Evolutionary conservation across 1,140 invertebrate species (phyloP), one percentile per base, ranked within the genome.

Genomic region (Potamilus streckersoni): DNA sequence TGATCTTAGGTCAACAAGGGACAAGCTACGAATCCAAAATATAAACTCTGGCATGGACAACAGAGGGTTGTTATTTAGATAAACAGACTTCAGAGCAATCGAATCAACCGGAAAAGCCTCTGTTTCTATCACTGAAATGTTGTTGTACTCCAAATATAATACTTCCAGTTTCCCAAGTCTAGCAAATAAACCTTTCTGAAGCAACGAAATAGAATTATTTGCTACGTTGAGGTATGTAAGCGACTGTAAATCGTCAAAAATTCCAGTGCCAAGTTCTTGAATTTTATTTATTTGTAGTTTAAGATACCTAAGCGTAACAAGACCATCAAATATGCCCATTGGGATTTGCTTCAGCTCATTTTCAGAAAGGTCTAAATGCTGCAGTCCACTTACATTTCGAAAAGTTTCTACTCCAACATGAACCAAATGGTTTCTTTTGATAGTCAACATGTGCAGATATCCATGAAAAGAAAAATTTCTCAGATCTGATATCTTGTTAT

Each of bases 51-150:
- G 84, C 19, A 85, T 70, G 15, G 27, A 55, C 58, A n/a, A 55
- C 19, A 85, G 59, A 16, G 80, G 81, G 66, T 85, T 85, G 58
- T 77, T 20, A 2, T 80, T 65, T 8, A 85, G 59, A 57, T 76
- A 55, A 13, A 85, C 17, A 2, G 49, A 20, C 58, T 77, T 74
- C 1, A 84, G 69, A 58, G 72, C 69, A 8, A 80, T 63, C 0
- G 75, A 72, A 16, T 61, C 23, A 1, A 75, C 60, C n/a, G 75
- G 74, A 64, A 85, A 81, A 5, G 78, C 64, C 6, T 69, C 60
- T 14, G 76, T 56, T 19, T 60, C 61, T 2, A 85, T 64, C 0
- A 27, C 19, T 8, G 57, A 60, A 1, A 85, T 63, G 0, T 69
- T 65, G 71, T 85, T 85, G 27, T 72, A 69, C 20, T 81, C 76